Evolutionary conservation across 2,888 invertebrate genomes (phyloP).

Genomic region (Hoplodrina blanda): DNA sequence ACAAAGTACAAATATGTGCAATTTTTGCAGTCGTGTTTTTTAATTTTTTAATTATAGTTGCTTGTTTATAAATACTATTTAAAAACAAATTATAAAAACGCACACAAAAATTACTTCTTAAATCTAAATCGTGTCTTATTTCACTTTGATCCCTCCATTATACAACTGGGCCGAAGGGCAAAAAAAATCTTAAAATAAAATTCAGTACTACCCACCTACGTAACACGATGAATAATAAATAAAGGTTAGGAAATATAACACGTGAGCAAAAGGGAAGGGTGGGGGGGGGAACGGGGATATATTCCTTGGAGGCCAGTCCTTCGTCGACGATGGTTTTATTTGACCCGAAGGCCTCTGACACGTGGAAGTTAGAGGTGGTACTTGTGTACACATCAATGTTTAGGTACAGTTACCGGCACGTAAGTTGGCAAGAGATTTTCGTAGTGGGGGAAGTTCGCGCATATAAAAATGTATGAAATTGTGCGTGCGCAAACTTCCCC

Average conservation of each 20-base stretch:
- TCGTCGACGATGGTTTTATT: slow-evolving; percentile 42
- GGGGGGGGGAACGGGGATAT: neutral
- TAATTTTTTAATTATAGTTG: too few species aligned
- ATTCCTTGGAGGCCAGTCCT: slow-evolving; percentile 49
- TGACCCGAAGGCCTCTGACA: slow-evolving; percentile 21
- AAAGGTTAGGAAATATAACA: slow-evolving; percentile 53
- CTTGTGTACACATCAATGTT: slow-evolving; percentile 27
- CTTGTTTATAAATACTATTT: too few species aligned
- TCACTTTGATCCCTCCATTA: slow-evolving; percentile 24
- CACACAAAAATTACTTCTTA: slow-evolving; percentile 13
- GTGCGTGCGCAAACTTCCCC: too few species aligned
- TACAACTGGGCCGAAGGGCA: neutral
- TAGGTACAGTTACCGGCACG: too few species aligned
- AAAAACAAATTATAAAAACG: neutral
- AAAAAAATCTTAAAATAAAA: slow-evolving; percentile 29
- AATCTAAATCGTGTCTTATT: neutral
- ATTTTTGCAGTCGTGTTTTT: too few species aligned
- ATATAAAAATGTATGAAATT: too few species aligned
- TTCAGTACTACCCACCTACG: slow-evolving; percentile 17
- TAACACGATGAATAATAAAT: slow-evolving; percentile 60
- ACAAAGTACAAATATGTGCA: too few species aligned
- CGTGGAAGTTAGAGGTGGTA: neutral
- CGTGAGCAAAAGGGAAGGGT: slow-evolving; percentile 21
- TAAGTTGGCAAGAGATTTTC: too few species aligned
- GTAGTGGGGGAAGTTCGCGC: too few species aligned